These are phyloP conservation scores for Stenoptilia bipunctidactyla DNA, from an alignment of 2,888 invertebrate genomes.

Conservation along the genomic window DNA sequence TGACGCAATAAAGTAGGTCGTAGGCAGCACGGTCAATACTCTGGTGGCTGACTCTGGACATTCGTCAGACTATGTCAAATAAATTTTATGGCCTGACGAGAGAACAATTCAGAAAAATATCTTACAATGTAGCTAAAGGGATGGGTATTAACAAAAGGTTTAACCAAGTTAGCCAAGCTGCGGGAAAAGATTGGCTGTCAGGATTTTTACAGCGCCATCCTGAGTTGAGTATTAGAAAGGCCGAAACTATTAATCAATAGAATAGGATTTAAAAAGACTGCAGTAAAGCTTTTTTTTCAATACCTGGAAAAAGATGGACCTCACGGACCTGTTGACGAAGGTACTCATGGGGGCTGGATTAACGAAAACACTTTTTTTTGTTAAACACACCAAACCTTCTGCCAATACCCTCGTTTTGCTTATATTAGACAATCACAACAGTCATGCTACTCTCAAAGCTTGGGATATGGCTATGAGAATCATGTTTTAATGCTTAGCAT, in stretches of 20 bases:
- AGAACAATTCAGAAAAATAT: constrained; percentile 7
- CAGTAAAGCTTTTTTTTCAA: constrained; percentile 13
- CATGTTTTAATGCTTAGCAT: not conserved
- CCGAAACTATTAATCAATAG: constrained; percentile 14
- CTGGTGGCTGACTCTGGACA: too few relatives aligned
- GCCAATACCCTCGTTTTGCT: constrained; percentile 6
- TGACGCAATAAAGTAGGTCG: too few relatives aligned
- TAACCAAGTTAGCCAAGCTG: constrained; percentile 15
- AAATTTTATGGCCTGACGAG: constrained; percentile 2
- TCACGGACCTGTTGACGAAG: constrained; percentile 13
- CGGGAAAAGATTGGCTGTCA: constrained; percentile 15
- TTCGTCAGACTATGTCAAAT: constrained; percentile 4
- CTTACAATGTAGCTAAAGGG: constrained; percentile 15
- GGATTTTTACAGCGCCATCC: constrained; percentile 19
- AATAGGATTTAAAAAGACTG: constrained; percentile 14
- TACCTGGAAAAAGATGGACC: constrained; percentile 7
- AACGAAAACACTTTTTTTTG: constrained; percentile 6
- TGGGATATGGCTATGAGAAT: constrained; percentile 4
- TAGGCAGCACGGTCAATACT: too few relatives aligned
- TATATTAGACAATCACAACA: constrained; percentile 11
- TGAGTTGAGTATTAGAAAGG: constrained; percentile 18
- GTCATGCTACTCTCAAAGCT: constrained; percentile 8
- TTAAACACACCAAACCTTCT: constrained; percentile 8
- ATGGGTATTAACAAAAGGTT: constrained; percentile 15
- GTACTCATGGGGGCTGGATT: constrained; percentile 14